A percentile compares a stretch with the other conserved stretches of the same genome.
Evolutionary conservation across 2,113 vertebrate species (phyloP).

Genomic region (Anarhynchus alexandrinus): DNA sequence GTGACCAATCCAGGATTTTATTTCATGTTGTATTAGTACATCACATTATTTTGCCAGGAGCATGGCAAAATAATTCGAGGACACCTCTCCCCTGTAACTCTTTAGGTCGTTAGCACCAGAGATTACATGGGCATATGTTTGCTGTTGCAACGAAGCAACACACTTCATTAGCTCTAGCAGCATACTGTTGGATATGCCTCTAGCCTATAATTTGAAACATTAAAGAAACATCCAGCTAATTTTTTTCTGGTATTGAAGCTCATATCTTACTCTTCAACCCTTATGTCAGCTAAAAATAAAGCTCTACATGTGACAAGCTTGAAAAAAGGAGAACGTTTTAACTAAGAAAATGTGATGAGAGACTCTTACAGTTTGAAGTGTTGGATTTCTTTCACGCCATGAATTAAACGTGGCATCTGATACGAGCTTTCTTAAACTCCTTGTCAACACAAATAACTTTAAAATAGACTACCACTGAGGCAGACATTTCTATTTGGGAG

Average conservation of each 20-base stretch:
- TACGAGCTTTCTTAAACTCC: constrained; percentile 36
- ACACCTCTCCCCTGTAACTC: not conserved
- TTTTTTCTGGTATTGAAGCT: not conserved
- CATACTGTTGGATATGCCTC: not conserved
- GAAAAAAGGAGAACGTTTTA: not conserved
- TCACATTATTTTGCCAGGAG: constrained; percentile 34
- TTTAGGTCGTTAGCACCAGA: not conserved
- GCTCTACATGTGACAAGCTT: not conserved
- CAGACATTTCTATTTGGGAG: not conserved
- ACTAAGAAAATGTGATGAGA: not conserved
- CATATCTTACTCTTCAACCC: not conserved
- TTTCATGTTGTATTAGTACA: constrained; percentile 1
- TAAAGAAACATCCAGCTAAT: not conserved
- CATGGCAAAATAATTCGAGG: not conserved
- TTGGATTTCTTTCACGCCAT: not conserved
- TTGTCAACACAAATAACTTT: constrained; percentile 51
- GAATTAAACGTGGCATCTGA: constrained; percentile 47
- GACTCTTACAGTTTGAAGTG: not conserved
- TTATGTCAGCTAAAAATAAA: constrained; percentile 5
- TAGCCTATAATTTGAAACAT: not conserved
- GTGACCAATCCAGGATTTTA: constrained; percentile 18
- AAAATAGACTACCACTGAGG: not conserved
- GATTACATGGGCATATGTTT: not conserved
- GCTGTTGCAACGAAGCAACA: not conserved
- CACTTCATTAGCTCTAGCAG: not conserved